Evolutionary conservation across 1,140 invertebrate species (phyloP).

Genomic region (Diachasma alloeum): DNA sequence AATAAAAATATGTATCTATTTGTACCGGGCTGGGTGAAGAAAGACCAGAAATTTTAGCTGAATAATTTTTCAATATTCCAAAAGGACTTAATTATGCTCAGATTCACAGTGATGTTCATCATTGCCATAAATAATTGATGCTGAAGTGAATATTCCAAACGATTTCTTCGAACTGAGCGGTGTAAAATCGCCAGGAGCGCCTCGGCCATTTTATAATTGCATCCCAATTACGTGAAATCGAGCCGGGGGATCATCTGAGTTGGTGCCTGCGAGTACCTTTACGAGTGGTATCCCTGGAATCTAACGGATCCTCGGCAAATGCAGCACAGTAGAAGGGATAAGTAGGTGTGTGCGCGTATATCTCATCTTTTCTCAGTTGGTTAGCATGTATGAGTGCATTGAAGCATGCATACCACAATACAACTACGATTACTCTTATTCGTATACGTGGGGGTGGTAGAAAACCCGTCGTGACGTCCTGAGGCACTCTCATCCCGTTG

Average conservation of each 20-base stretch:
- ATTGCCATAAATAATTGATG: not conserved
- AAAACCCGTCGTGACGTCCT: conserved; percentile 25
- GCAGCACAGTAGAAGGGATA: conserved; percentile 23
- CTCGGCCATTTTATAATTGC: conserved; percentile 47
- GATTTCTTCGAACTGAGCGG: conserved; percentile 35
- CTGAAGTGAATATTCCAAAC: conserved; percentile 12
- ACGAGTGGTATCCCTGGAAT: conserved; percentile 31
- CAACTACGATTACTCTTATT: not conserved
- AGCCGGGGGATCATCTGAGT: conserved; percentile 28
- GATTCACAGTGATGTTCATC: not conserved
- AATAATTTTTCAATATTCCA: not conserved
- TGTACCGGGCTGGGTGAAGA: conserved; percentile 6
- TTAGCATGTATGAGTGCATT: not conserved
- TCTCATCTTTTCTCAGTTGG: not conserved
- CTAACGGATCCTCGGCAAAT: conserved; percentile 26
- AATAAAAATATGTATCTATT: not conserved
- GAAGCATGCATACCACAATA: not conserved
- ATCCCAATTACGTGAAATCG: conserved; percentile 49
- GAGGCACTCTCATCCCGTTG: conserved; percentile 47
- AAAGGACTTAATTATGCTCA: not conserved
- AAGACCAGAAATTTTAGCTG: not conserved
- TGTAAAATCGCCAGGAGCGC: conserved; percentile 40
- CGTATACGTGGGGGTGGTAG: not conserved
- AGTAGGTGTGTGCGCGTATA: conserved; percentile 29
- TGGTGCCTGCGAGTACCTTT: not conserved